These are phyloP conservation scores for Lamprologus lemairii DNA, from an alignment of 2,113 vertebrate species.

Conservation along the genomic window DNA sequence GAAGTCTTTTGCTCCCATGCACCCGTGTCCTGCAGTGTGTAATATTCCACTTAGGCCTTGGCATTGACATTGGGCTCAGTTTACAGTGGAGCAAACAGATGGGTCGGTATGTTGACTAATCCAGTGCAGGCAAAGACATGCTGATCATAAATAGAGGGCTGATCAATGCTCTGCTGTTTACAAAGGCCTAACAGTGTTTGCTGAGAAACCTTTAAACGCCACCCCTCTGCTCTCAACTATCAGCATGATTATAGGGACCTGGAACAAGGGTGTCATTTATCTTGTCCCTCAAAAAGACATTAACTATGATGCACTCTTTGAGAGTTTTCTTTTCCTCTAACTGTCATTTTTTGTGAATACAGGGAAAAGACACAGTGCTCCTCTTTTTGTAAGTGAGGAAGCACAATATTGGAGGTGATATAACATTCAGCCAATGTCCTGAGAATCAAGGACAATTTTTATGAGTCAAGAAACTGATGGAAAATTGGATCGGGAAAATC, in stretches of 20 bases:
- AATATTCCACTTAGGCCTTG: slow-evolving; percentile 49
- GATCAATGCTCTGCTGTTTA: slow-evolving; percentile 68
- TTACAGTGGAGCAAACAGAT: slow-evolving; percentile 58
- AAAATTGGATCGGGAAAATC: neutral
- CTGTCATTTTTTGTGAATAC: neutral
- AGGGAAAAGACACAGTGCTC: neutral
- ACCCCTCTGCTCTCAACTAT: slow-evolving; percentile 26
- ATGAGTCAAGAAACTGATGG: neutral
- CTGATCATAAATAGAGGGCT: slow-evolving; percentile 64
- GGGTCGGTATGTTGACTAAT: slow-evolving; percentile 63
- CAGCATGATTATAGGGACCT: neutral
- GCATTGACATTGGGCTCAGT: slow-evolving; percentile 59
- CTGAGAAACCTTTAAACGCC: slow-evolving; percentile 63
- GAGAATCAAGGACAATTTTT: neutral
- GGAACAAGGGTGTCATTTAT: slow-evolving; percentile 7
- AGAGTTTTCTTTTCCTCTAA: fast-evolving
- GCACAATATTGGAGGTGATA: neutral
- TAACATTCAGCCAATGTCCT: neutral
- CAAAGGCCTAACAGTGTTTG: slow-evolving; percentile 69
- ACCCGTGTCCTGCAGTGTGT: neutral
- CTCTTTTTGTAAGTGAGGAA: neutral
- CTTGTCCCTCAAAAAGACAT: neutral
- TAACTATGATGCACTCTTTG: neutral
- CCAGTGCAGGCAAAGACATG: slow-evolving; percentile 62
- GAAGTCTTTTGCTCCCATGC: neutral